Evolutionary conservation across 2,797 vertebrate species (phyloP).

Genomic region (Trichosurus vulpecula): DNA sequence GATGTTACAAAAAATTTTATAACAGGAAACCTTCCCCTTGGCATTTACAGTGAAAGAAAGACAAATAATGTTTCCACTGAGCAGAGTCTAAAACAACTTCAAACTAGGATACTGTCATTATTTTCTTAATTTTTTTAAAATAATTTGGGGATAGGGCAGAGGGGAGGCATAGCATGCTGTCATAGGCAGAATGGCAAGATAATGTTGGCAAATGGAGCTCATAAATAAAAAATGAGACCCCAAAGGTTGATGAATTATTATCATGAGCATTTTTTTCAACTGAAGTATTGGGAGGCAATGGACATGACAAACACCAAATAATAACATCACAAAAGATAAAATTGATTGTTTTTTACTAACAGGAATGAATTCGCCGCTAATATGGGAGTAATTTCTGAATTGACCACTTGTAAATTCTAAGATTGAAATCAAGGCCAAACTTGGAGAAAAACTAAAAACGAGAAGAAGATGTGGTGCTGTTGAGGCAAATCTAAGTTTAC

Average conservation of each 20-base stretch:
- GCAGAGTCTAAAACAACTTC: neutral
- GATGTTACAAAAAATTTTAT: neutral
- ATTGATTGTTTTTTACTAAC: neutral
- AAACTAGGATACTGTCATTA: neutral
- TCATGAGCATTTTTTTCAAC: neutral
- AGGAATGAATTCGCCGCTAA: neutral
- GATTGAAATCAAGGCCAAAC: neutral
- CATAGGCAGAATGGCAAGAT: neutral
- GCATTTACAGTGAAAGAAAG: neutral
- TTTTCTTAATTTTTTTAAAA: neutral
- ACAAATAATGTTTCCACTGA: neutral
- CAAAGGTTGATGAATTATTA: neutral
- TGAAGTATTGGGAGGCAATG: neutral
- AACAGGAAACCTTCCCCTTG: neutral
- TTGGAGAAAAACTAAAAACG: neutral
- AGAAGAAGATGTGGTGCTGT: neutral
- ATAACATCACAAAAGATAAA: neutral
- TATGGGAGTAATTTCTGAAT: neutral
- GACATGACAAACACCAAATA: neutral
- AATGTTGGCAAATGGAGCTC: neutral
- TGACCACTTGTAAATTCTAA: neutral
- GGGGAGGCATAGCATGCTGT: neutral
- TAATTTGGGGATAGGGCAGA: neutral
- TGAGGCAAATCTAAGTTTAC: neutral
- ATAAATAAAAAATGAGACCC: neutral